A percentile compares a stretch with the other conserved stretches of the same genome.
Conservation (phyloP, 1,140 invertebrate species). For the Drosophila truncata region DNA sequence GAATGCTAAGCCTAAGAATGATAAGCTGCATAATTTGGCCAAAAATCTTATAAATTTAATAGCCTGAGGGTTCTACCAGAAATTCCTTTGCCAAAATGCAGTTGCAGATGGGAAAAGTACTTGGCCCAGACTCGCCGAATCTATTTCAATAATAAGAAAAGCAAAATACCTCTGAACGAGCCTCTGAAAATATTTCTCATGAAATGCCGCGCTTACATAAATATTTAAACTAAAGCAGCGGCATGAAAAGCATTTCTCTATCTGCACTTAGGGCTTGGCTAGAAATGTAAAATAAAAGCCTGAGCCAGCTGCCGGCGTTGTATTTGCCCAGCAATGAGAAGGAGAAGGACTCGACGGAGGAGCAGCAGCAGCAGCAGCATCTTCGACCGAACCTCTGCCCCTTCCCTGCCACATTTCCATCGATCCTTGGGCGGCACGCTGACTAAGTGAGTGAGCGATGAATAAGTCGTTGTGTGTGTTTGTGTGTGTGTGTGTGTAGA, state of each 20-base stretch:
- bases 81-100: slow-evolving; percentile 20
- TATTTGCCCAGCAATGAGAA: slow-evolving; percentile 30
- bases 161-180: slow-evolving; percentile 42
- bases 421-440: slow-evolving; percentile 41
- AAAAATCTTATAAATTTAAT: slow-evolving; percentile 18
- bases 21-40: neutral
- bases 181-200: slow-evolving; percentile 62
- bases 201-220: slow-evolving; percentile 68
- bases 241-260: slow-evolving; percentile 58
- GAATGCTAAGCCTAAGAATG: neutral
- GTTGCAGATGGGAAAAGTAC: slow-evolving; percentile 21
- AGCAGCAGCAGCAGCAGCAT: slow-evolving; percentile 24
- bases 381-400: slow-evolving; percentile 1
- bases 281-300: slow-evolving; percentile 63
- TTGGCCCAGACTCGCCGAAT: slow-evolving; percentile 55
- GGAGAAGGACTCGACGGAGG: slow-evolving; percentile 6
- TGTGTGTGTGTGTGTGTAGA: slow-evolving; percentile 20
- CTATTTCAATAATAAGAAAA: slow-evolving; percentile 67
- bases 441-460: slow-evolving; percentile 49
- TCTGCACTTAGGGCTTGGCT: slow-evolving; percentile 29
- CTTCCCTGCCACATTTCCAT: slow-evolving; percentile 5
- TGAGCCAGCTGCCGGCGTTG: slow-evolving; percentile 49
- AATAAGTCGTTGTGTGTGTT: slow-evolving; percentile 35
- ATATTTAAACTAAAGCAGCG: slow-evolving; percentile 72
- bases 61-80: neutral